Conservation (phyloP, 1,140 invertebrate species). For the Agrilus planipennis region DNA sequence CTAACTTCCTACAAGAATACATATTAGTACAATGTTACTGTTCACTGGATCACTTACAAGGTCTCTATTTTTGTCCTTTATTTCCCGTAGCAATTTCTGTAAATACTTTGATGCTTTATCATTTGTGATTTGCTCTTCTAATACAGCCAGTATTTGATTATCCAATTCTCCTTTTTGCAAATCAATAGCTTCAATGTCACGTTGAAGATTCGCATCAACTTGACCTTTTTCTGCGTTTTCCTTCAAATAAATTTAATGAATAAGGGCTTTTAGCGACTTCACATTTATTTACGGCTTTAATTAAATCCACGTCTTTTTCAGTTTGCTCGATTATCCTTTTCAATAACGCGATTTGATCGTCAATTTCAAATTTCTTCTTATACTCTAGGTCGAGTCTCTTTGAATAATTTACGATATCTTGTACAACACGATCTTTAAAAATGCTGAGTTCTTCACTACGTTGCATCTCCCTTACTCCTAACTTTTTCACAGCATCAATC, state of each 20-base stretch:
- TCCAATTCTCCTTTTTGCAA: conserved; percentile 43
- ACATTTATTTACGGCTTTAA: conserved; percentile 2
- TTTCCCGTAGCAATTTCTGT: conserved; percentile 6
- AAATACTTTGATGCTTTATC: conserved; percentile 17
- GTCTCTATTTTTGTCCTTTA: conserved; percentile 9
- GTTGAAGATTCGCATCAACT: conserved; percentile 31
- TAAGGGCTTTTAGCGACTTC: conserved; percentile 1
- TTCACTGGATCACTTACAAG: conserved; percentile 9
- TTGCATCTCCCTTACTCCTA: conserved; percentile 46
- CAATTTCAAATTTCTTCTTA: conserved; percentile 14
- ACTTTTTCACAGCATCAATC: conserved; percentile 45
- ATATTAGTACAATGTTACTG: conserved; percentile 11
- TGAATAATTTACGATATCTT: conserved; percentile 37
- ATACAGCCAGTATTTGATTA: conserved; percentile 45
- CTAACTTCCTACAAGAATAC: conserved; percentile 37
- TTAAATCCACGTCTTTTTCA: conserved; percentile 42
- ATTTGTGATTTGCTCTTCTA: conserved; percentile 45
- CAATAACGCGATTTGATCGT: conserved; percentile 13
- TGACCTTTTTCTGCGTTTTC: conserved; percentile 28
- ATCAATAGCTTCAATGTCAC: conserved; percentile 39
- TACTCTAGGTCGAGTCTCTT: conserved; percentile 14
- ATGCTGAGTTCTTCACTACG: conserved; percentile 49
- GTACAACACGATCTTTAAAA: conserved; percentile 42
- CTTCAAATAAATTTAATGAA: conserved; percentile 4
- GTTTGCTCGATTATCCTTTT: conserved; percentile 35